A percentile compares a stretch with the other conserved stretches of the same genome.
Conservation (phyloP, 2,113 vertebrate species). For the Panthera tigris region DNA sequence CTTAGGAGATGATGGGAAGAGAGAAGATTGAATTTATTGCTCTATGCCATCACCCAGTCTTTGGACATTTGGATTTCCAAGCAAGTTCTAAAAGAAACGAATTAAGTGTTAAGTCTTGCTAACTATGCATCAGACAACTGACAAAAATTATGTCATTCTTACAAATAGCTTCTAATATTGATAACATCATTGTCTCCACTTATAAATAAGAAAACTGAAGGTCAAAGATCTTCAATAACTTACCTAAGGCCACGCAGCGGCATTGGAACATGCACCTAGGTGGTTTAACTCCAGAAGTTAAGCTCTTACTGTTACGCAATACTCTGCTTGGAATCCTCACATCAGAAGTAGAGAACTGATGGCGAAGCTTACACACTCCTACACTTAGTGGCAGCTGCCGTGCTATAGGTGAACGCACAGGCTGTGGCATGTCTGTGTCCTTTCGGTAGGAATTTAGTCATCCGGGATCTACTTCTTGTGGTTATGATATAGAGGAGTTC, state of each 20-base stretch:
- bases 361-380: background rate
- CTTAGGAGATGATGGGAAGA: constrained; percentile 9
- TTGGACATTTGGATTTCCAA: constrained; percentile 23
- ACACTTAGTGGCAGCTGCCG: background rate
- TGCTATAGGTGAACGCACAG: background rate
- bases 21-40: constrained; percentile 6
- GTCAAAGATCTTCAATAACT: background rate
- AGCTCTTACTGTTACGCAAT: background rate
- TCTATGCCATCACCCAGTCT: background rate
- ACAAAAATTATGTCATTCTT: background rate
- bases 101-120: background rate
- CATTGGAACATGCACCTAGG: background rate
- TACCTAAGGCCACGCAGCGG: background rate
- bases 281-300: background rate
- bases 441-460: background rate
- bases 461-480: background rate
- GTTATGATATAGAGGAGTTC: background rate
- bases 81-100: background rate
- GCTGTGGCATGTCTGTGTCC: background rate
- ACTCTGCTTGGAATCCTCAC: background rate
- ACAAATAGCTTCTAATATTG: background rate
- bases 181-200: background rate
- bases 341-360: background rate
- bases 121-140: background rate
- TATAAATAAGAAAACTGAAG: background rate